Evolutionary conservation across 1,140 invertebrate genomes (phyloP), one percentile per base, ranked within the genome.

Genomic region (Lepeophtheirus salmonis): DNA sequence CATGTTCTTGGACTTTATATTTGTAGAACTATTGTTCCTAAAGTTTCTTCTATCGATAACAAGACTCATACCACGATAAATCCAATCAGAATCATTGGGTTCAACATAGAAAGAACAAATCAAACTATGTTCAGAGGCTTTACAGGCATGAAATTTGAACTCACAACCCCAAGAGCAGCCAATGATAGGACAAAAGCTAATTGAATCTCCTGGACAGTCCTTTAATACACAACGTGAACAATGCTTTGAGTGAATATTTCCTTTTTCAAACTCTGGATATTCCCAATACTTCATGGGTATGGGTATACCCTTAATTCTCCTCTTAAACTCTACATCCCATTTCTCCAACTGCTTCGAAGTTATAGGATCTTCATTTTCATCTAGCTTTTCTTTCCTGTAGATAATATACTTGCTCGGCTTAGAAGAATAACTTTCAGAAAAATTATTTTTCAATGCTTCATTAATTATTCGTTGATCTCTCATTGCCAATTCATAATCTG

Each of bases 211-310:
- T 17, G 22, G n/a, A n/a, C 26, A 25, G 25, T 20, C 26, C 2
- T 23, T 26, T 6, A 12, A n/a, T 14, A 57, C 21, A n/a, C 55
- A 57, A 23, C 17, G 14, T 14, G 55, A 21, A 41, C 55, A 57
- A 41, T 57, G 55, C n/a, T n/a, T 6, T 12, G 22, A n/a, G 26
- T 57, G 55, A 26, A 57, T 57, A 18, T 57, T 57, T n/a, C 55
- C 55, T 57, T 57, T 57, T 30, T 57, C 55, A 3, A 25, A 21
- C 55, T 57, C 55, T 30, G 55, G 26, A 41, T n/a, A 57, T 18
- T 57, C 55, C 55, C 55, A 57, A 41, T 57, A 57, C 2, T 24
- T 24, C 20, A 13, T 14, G n/a, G 26, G 23, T n/a, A 17, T 26
- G 16, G 21, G 16, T 17, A 10, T 57, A 18, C 55, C 55, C 26